Evolutionary conservation across 2,113 vertebrate species (phyloP), one percentile per base, ranked within the genome.

Genomic region (Ia io): DNA sequence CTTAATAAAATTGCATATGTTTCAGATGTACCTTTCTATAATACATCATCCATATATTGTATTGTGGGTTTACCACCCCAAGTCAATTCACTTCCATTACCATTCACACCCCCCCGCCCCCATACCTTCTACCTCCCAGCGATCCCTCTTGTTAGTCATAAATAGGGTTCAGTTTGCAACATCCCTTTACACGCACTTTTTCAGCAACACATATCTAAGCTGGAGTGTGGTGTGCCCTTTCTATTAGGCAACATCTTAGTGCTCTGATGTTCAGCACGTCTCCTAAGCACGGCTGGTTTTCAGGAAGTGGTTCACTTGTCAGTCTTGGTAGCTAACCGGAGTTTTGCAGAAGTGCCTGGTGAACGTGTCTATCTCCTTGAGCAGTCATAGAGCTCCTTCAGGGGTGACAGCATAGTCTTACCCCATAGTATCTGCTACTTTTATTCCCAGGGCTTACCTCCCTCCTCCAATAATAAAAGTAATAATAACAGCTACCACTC

Each of bases 311-410:
- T 5, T 84, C 49, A 23, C 32, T 47, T 10, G 35, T 37, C 74
- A 37, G 63, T 74, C 78, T 82, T 25, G 30, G 44, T 59, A 51
- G 59, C 67, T 23, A 11, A 40, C 8, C 30, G 67, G 32, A 69
- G 28, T 83, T 88, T 86, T 77, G 61, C 28, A 76, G n/a, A 96
- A 80, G 89, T 18, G 14, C 89, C 88, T 6, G 20, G 53, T 56
- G 53, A 92, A 87, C 71, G 30, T 89, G 71, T 84, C 84, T 90
- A 20, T 92, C 90, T 79, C 94, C 83, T 95, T 95, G 49, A 76
- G 37, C 59, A 91, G 79, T 91, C 59, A 83, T 40, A 30, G 22
- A 82, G 44, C 63, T 95, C 12, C 90, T 16, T 28, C 22, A 32
- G 78, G 76, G 61, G 95, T 17, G 18, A 85, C 42, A 32, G 77